Base-by-base conservation (phyloP, 2,797 vertebrate species). In the Cryptoprocta ferox region DNA sequence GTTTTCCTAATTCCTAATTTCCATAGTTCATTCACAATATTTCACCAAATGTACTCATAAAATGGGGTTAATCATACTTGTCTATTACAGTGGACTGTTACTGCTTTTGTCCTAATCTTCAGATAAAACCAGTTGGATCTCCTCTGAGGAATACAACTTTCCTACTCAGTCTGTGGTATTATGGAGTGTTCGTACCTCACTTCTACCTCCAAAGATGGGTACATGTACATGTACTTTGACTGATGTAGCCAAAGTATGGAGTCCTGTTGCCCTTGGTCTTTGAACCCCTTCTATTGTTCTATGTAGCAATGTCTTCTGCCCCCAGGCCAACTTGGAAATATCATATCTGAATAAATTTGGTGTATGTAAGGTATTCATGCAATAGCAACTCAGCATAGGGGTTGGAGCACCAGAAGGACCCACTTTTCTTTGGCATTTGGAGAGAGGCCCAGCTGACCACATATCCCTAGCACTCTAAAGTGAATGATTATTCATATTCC, bases 51-150 rank as follows among this genome's bases (percentile, higher is more conserved):
- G 6, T 4, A 28, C 48, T 91, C 68, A 91, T 32, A 84, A 92
- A 80, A 42, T 68, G 39, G 45, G 16, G 21, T 39, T 68, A 78
- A 79, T 79, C 48, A 56, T 32, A 50, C 12, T 96, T 82, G 18
- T n/a, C 28, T 76, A 24, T 68, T 85, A 85, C 9, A 75, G 56
- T 28, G 50, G 48, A 71, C 32, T 89, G 14, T 48, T 48, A 85
- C 7, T 45, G 32, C 37, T 96, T 89, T 86, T 80, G 61, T 53
- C 66, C 92, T 96, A 56, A 89, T 90, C 30, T 79, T 91, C 89
- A 91, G 24, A 81, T 88, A 71, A 93, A 94, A 84, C 4, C n/a
- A 42, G 18, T 32, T 68, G 32, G 48, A 14, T 81, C 78, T 95
- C 53, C 78, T 88, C 50, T 84, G 71, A 94, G 75, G 35, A 93